Percentiles rank a stretch among this genome's conserved stretches.
These are phyloP conservation scores for Clarias pachynema DNA, from an alignment of 2,797 vertebrate species.

Conservation along the genomic window DNA sequence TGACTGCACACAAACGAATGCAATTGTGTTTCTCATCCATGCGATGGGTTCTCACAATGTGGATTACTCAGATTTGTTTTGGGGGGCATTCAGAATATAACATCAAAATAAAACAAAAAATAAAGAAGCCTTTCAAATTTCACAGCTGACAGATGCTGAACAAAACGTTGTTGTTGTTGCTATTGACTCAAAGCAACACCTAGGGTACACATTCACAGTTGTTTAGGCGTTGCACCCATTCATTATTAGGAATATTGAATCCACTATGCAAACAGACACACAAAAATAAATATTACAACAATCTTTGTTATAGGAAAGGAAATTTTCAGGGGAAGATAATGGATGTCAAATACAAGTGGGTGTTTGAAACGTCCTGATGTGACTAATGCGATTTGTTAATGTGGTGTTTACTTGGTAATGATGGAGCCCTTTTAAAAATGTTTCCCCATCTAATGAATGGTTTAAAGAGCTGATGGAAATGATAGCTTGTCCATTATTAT, in stretches of 20 bases:
- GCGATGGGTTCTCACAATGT: background rate
- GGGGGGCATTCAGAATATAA: slow-evolving; percentile 23
- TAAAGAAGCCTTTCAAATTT: slow-evolving; percentile 23
- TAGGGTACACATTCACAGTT: background rate
- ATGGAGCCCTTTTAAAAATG: slow-evolving; percentile 21
- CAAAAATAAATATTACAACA: background rate
- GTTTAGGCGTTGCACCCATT: background rate
- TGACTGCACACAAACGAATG: slow-evolving; percentile 3
- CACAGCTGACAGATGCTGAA: slow-evolving; percentile 11
- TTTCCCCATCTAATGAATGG: slow-evolving; percentile 30
- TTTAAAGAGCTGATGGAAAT: slow-evolving; percentile 36
- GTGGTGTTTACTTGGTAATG: slow-evolving; percentile 9
- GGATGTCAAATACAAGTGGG: slow-evolving; percentile 24
- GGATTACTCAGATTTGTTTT: slow-evolving; percentile 9
- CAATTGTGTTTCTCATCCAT: background rate
- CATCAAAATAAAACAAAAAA: background rate
- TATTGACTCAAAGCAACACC: slow-evolving; percentile 11
- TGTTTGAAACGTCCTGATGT: slow-evolving; percentile 14
- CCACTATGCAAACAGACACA: background rate
- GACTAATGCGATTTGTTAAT: slow-evolving; percentile 18
- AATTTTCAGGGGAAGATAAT: slow-evolving; percentile 23
- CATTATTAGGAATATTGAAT: background rate
- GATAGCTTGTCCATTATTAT: slow-evolving; percentile 10
- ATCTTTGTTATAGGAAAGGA: slow-evolving; percentile 10
- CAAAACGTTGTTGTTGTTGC: background rate